Base-by-base conservation (phyloP, 2,888 invertebrate genomes). In the Cataglyphis albicans region DNA sequence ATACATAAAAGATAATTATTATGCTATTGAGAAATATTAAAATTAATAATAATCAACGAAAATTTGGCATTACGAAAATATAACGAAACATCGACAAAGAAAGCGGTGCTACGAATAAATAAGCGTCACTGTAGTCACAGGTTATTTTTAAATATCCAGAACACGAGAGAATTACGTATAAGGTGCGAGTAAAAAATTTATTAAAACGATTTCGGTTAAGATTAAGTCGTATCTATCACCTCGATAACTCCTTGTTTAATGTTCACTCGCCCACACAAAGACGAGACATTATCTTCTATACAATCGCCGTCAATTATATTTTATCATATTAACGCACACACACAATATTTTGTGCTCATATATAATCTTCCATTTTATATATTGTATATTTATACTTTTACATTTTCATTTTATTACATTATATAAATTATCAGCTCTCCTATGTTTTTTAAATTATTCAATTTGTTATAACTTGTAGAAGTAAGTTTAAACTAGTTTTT, bases 81-180 rank as follows among this genome's bases (percentile, higher is more conserved):
- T 18, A 48, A 48, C 18, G 5, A 6, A 48, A 48, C 6, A 18
- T 18, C 48, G 18, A 48, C 12, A 38, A 32, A 25, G 38, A 18
- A n/a, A 3, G 7, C 18, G 9, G n/a, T 21, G 21, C 59, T 63
- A 78, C 65, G 41, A 55, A 67, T 74, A 64, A 83, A 74, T 83
- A 82, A 64, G 18, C 44, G 21, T 15, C 73, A 61, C 59, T 72
- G 32, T 25, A 75, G 89, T 90, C 89, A 88, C 7, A 44, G 41
- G 87, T 84, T 90, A 90, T 90, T 90, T 90, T 90, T 87, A 88
- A 84, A 41, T 81, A 38, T 55, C 32, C 63, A 64, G 52, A 65
- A 75, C 63, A 38, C 73, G 25, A 12, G 12, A 12, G 12, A 41
- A 41, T 41, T 12, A 55, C 52, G 70, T 64, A 6, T 25, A 57